A percentile compares a stretch with the other conserved stretches of the same genome.
Evolutionary conservation across 2,888 invertebrate genomes (phyloP).

Genomic region (Dexiosoma caninum): DNA sequence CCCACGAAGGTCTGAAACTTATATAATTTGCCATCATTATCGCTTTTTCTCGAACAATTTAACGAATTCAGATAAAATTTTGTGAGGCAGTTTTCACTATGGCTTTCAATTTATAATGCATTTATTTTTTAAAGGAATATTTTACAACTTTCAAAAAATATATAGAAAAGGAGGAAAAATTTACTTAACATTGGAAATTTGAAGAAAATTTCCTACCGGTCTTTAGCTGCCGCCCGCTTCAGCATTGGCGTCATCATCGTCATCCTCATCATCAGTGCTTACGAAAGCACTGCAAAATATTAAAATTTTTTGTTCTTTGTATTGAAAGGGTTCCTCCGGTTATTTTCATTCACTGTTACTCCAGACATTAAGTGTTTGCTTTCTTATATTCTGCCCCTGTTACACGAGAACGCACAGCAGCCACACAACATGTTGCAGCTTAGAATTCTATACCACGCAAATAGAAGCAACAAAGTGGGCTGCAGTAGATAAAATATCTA

Average conservation of each 20-base stretch:
- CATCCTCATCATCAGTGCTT: no score
- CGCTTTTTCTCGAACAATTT: no score
- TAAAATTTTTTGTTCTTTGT: slow-evolving; percentile 24
- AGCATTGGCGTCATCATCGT: no score
- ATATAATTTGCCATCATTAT: no score
- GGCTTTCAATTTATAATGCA: no score
- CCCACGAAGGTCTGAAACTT: no score
- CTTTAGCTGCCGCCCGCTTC: background rate
- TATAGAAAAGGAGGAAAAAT: no score
- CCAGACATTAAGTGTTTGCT: slow-evolving; percentile 45
- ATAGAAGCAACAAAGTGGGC: background rate
- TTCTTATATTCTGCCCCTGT: slow-evolving; percentile 11
- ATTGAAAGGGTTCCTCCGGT: slow-evolving; percentile 18
- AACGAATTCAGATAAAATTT: no score
- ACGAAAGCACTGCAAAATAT: background rate
- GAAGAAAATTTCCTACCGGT: slow-evolving; percentile 19
- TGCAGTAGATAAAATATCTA: slow-evolving; percentile 30
- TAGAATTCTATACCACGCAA: slow-evolving; percentile 9
- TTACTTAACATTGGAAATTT: no score
- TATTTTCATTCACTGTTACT: slow-evolving; percentile 46
- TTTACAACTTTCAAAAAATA: no score
- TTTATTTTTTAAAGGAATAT: background rate
- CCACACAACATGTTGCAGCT: slow-evolving; percentile 5
- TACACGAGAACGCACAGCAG: background rate
- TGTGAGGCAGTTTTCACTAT: no score